Conservation (phyloP, 23 tunicate species). For the Phallusia fumigata region DNA sequence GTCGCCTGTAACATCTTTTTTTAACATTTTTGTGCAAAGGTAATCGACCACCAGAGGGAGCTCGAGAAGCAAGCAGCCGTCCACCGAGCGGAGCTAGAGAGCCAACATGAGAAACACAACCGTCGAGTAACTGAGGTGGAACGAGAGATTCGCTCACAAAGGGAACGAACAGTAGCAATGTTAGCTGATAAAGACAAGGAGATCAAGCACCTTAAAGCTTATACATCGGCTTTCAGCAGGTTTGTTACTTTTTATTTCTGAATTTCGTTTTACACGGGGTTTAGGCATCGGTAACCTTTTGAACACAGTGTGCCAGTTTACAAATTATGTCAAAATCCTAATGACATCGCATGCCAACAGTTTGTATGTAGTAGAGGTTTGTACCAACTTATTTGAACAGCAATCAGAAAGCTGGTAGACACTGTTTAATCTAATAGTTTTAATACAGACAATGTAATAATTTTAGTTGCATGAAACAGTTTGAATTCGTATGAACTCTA, state of each 20-base stretch:
- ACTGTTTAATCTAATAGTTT: no score
- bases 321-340: no score
- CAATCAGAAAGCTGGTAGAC: no score
- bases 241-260: background rate
- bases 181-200: slow-evolving; percentile 92
- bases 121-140: slow-evolving; percentile 48
- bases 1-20: no score
- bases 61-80: slow-evolving; percentile 32
- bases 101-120: slow-evolving; percentile 35
- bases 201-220: slow-evolving; percentile 60
- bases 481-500: no score
- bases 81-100: slow-evolving; percentile 37
- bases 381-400: no score
- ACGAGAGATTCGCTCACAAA: slow-evolving; percentile 64
- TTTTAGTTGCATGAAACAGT: no score
- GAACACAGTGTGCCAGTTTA: no score
- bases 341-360: no score
- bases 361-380: no score
- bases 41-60: slow-evolving; percentile 38
- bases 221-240: slow-evolving; percentile 46
- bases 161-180: slow-evolving; percentile 85
- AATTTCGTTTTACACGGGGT: background rate
- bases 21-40: slow-evolving; percentile 18
- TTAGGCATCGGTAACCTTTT: no score
- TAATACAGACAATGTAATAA: no score